Conservation (phyloP, 2,888 invertebrate species). For the Branchellion lobata region DNA sequence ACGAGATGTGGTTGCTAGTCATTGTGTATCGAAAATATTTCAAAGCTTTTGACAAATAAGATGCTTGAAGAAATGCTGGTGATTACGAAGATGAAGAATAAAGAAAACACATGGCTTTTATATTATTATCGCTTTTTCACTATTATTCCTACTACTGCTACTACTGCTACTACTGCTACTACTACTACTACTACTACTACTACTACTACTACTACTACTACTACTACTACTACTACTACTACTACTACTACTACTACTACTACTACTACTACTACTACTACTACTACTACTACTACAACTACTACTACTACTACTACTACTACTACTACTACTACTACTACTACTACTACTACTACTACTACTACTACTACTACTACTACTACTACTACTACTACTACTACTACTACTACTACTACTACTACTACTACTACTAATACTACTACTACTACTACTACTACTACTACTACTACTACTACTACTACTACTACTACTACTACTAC, state of each 20-base stretch:
- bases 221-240: conserved; percentile 4
- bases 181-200: conserved; percentile 17
- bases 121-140: too few species aligned
- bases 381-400: background rate
- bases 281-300: conserved; percentile 4
- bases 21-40: too few species aligned
- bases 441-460: conserved; percentile 1
- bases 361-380: background rate
- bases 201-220: conserved; percentile 10
- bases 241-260: background rate
- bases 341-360: conserved; percentile 14
- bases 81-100: too few species aligned
- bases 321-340: conserved; percentile 15
- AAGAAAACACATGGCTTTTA: too few species aligned
- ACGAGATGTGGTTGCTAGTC: too few species aligned
- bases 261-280: background rate
- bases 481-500: conserved; percentile 14
- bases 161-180: background rate
- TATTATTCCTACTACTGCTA: background rate
- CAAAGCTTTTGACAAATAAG: too few species aligned
- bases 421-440: conserved; percentile 5
- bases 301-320: conserved; percentile 1
- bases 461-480: conserved; percentile 14
- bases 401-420: background rate
- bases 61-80: too few species aligned